These are phyloP conservation scores for Pseudomyrmex pallidus DNA, from an alignment of 1,140 invertebrate genomes.

Conservation along the genomic window DNA sequence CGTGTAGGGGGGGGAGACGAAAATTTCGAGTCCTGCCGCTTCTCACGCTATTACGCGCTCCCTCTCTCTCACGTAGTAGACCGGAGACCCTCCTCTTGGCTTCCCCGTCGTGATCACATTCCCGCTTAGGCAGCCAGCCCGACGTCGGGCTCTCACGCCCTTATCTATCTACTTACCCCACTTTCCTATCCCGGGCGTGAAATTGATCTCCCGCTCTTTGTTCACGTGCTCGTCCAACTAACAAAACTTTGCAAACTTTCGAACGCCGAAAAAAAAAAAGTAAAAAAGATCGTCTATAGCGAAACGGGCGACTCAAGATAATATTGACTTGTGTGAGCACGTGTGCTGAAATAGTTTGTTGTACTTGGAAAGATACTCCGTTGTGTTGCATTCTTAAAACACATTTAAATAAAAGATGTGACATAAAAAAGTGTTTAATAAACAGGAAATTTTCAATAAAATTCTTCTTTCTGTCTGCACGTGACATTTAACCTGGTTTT, in stretches of 20 bases:
- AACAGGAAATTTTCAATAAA: not conserved
- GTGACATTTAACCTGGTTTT: not conserved
- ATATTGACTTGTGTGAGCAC: constrained; percentile 5
- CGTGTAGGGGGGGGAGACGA: constrained; percentile 5
- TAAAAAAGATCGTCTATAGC: constrained; percentile 20
- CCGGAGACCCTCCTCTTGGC: constrained; percentile 6
- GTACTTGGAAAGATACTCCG: no score
- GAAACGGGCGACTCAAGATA: not conserved
- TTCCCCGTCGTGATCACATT: constrained; percentile 53
- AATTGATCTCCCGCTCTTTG: constrained; percentile 58
- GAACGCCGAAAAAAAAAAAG: constrained; percentile 32
- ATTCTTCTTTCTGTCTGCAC: not conserved
- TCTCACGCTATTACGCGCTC: constrained; percentile 55
- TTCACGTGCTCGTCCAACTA: constrained; percentile 42
- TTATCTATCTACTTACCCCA: constrained; percentile 59
- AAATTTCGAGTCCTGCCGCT: constrained; percentile 52
- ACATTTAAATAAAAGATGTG: not conserved
- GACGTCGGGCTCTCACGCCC: constrained; percentile 40
- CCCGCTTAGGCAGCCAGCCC: constrained; percentile 47
- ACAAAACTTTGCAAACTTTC: constrained; percentile 41
- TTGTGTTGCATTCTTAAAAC: not conserved
- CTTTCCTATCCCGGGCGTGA: constrained; percentile 36
- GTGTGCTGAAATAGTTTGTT: no score
- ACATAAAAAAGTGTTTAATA: no score
- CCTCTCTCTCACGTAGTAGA: not conserved